Percentiles rank a stretch among this genome's conserved stretches.
phyloP scores from a whole-genome alignment of 1,140 invertebrate species.

The Drosophila busckii region DNA sequence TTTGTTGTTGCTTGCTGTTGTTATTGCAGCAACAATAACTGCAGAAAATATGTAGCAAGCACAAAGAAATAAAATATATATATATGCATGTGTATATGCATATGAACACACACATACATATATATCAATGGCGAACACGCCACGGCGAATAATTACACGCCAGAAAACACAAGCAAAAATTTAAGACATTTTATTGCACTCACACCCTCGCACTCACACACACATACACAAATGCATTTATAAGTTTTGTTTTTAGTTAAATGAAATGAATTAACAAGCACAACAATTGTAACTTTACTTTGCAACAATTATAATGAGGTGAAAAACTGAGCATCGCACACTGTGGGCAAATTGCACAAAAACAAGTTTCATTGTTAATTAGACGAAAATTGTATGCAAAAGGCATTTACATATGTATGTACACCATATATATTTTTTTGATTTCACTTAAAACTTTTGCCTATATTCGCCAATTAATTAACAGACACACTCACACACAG shows the following conservation, averaged over 20 bases:
- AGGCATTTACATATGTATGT: constrained; percentile 35
- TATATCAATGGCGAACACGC: constrained; percentile 44
- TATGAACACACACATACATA: constrained; percentile 35
- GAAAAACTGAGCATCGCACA: constrained; percentile 35
- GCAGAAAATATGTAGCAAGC: constrained; percentile 1
- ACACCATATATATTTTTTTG: constrained; percentile 20
- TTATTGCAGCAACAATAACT: constrained; percentile 32
- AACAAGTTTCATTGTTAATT: constrained; percentile 61
- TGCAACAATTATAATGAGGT: constrained; percentile 42
- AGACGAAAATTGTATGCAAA: constrained; percentile 46
- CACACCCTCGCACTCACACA: constrained; percentile 16
- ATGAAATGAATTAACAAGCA: too few species aligned
- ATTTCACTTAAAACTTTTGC: constrained; percentile 34
- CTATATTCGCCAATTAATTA: constrained; percentile 57
- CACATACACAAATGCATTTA: constrained; percentile 9
- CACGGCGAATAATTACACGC: constrained; percentile 43
- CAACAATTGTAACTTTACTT: constrained; percentile 38
- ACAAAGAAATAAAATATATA: constrained; percentile 1
- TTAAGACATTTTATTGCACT: constrained; percentile 42
- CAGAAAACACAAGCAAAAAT: constrained; percentile 26
- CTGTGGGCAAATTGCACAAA: constrained; percentile 29
- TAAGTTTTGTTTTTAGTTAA: too few species aligned
- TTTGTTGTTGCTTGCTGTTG: not conserved
- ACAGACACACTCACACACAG: constrained; percentile 31
- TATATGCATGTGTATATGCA: too few species aligned